These are phyloP conservation scores for Xenops minutus DNA, from an alignment of 2,797 vertebrate species.

Conservation along the genomic window DNA sequence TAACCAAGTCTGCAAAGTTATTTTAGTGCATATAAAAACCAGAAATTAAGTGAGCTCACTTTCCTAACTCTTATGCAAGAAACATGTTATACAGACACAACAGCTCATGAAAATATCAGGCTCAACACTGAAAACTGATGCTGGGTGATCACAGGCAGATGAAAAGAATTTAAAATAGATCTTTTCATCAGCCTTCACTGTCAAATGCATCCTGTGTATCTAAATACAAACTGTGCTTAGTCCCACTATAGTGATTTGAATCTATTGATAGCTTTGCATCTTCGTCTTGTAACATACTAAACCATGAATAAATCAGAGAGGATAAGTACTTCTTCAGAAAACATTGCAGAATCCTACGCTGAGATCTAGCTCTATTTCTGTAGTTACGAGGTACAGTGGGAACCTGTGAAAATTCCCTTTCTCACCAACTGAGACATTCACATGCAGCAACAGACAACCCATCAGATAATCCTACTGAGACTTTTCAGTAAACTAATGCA, in stretches of 20 bases:
- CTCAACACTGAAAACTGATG: constrained; percentile 17
- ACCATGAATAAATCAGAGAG: not conserved
- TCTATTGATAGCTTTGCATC: not conserved
- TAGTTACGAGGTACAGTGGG: not conserved
- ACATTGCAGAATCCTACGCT: not conserved
- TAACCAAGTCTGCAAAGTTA: not conserved
- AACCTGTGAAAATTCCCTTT: constrained; percentile 30
- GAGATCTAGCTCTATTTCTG: constrained; percentile 14
- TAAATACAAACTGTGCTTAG: not conserved
- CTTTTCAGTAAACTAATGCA: not conserved
- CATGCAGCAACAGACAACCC: not conserved
- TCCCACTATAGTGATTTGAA: not conserved
- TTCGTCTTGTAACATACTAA: not conserved
- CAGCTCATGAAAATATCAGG: constrained; percentile 31
- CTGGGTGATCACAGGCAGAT: constrained; percentile 5
- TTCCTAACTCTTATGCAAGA: not conserved
- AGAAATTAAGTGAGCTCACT: not conserved
- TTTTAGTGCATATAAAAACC: not conserved
- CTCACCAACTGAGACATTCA: not conserved
- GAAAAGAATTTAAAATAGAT: constrained; percentile 16
- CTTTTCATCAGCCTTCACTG: not conserved
- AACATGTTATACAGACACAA: not conserved
- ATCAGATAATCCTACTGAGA: not conserved
- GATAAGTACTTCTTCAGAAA: not conserved
- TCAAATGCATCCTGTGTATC: not conserved